Evolutionary conservation across 2,113 vertebrate genomes (phyloP), one percentile per base, ranked within the genome.

Genomic region (Propithecus coquereli): DNA sequence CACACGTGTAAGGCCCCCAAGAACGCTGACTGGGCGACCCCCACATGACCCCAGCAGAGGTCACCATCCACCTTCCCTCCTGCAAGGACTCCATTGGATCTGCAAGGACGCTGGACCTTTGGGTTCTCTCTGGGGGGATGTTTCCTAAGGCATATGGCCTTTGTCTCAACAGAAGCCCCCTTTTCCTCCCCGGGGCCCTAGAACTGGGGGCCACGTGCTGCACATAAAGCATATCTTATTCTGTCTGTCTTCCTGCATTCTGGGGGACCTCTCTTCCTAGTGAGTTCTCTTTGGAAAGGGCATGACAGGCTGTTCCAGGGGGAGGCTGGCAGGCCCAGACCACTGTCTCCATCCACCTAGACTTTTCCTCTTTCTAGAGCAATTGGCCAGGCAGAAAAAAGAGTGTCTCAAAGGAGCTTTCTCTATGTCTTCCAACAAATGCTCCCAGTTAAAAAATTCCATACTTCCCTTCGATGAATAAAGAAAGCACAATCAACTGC

Each of bases 1-100:
- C 99, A 99, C 98, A 99, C 99, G 5, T 99, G 99, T 96, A 99
- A 99, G 92, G 98, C 98, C 0, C 99, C 99, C 0, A 99, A 99
- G 97, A 99, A 98, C 3, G 37, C 95, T 0, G 95, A 80, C 73
- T 99, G 98, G 98, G 96, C 95, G 0, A 88, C 98, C 54, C 93
- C 87, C 54, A 98, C 98, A 90, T 98, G 97, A 98, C n/a, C 65
- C 17, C 34, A 5, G 47, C 1, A 4, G 73, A 83, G 52, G 85
- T 47, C 57, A 2, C 32, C 18, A 0, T 47, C 83, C 65, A 18
- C n/a, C 94, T 85, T 50, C 50, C 86, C 83, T 94, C 91, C 86
- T 1, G 0, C 81, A 77, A 89, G 83, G 92, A 94, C 87, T 81
- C 27, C 63, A 61, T 43, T 23, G 70, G 88, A 92, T 92, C 92